Evolutionary conservation across 2,113 vertebrate species (phyloP), one percentile per base, ranked within the genome.

Genomic region (Phylloscopus whistleri): DNA sequence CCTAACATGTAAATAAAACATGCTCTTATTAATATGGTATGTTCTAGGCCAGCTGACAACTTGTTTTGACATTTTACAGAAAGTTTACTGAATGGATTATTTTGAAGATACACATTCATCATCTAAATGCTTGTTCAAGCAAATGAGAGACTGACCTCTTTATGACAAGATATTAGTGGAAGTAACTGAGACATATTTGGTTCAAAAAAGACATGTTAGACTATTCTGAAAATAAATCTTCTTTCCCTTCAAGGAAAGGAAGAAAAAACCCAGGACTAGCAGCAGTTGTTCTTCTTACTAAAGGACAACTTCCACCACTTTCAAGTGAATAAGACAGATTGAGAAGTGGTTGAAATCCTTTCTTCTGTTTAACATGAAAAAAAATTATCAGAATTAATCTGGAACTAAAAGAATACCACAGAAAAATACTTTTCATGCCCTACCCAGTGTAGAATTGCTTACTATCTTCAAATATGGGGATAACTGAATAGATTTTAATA

Each of bases 101-200:
- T 85, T 78, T 85, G 82, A 96, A 95, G 75, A 90, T 70, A 56
- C 27, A 74, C 52, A 90, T 67, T 91, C 77, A 90, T 85, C 80
- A 93, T 35, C 41, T 75, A 77, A 82, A 76, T 49, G 59, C 72
- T 94, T 92, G 80, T 90, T 96, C 73, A 84, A 93, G 80, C 64
- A 97, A 97, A 90, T 63, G 75, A 95, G 86, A 92, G 68, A 76
- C 67, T 92, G 82, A 83, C 79, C 84, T 85, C 33, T 41, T 96
- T 76, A 66, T 12, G 16, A 90, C 52, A 95, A 92, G 70, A 12
- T 44, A 91, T 66, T 82, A 56, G 46, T 22, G 12, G 55, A 87
- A 95, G 70, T 83, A 90, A 59, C 39, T 92, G 63, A 96, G 93
- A 95, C 62, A 89, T 19, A 73, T 72, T 78, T 85, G 17, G 90